Base-by-base conservation (phyloP, 2,888 invertebrate genomes). In the Tetheella fluctuosa region DNA sequence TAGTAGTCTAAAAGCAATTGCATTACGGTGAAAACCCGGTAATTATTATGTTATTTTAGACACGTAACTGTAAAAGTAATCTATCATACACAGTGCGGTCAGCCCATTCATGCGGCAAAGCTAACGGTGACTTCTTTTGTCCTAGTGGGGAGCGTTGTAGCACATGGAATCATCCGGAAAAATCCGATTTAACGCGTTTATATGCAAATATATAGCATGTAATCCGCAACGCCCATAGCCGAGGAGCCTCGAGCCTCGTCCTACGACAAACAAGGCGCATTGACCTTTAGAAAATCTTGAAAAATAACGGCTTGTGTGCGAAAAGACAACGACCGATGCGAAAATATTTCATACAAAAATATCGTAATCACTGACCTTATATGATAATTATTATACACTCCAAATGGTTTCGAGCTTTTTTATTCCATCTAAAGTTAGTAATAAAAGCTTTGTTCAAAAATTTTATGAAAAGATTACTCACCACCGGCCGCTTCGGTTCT, bases 261-360 rank as follows among this genome's bases (percentile, higher is more conserved):
- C 79, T 81, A 80, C 78, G 74, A 67, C 74, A 76, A 23, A 69
- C 78, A 69, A 74, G 80, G 91, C 90, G 70, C 91, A 88, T 82
- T 91, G 91, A 92, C 91, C 91, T 83, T 77, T 74, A 74, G 66
- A 80, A 79, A 83, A 89, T 90, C 85, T 90, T 89, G 83, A 91
- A 92, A 91, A 91, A 87, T 92, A 92, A 92, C 91, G 91, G 91
- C 89, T 76, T 76, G 71, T 68, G 62, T 65, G 69, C 69, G 65
- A 70, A 74, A 65, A 65, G 70, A 69, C 67, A 68, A 65, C 52
- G 71, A 68, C 72, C 69, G 73, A 68, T 52, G 53, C 42, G 65
- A 65, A 66, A 63, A 52, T 28, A 64, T 62, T 60, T 30, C 59
- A 58, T 54, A 55, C 58, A 61, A 64, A 60, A 48, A 20, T 48